phyloP scores from a whole-genome alignment of 2,797 vertebrate species.

The Poliocrania exsul region DNA sequence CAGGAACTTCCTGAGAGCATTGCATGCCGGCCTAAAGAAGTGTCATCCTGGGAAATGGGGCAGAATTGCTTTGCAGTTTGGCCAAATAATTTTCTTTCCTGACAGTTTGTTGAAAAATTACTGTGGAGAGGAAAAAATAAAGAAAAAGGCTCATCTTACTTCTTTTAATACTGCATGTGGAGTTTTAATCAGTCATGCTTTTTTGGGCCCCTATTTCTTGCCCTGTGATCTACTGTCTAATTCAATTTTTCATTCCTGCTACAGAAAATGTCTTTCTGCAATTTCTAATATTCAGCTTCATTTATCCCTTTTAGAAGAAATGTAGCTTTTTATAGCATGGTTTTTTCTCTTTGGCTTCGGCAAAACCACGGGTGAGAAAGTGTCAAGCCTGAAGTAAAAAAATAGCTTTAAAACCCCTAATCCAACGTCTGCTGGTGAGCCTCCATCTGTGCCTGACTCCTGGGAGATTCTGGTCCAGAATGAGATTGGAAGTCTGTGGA shows the following conservation, averaged over 20 bases:
- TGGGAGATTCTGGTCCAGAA: not conserved
- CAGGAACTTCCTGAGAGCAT: not conserved
- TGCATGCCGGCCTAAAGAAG: not conserved
- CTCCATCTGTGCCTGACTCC: not conserved
- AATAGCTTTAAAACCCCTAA: not conserved
- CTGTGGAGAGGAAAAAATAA: not conserved
- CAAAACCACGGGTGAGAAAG: not conserved
- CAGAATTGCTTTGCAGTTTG: not conserved
- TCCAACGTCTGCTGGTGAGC: not conserved
- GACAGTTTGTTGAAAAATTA: not conserved
- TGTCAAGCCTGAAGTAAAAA: not conserved
- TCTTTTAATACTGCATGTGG: not conserved
- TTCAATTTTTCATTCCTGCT: constrained; percentile 3
- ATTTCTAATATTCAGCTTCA: not conserved
- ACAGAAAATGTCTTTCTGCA: not conserved
- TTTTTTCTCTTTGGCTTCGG: not conserved
- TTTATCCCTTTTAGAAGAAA: constrained; percentile 10
- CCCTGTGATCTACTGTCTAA: not conserved
- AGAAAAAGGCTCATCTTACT: not conserved
- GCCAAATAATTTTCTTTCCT: not conserved
- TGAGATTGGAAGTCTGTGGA: not conserved
- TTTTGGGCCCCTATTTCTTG: not conserved
- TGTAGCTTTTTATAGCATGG: not conserved
- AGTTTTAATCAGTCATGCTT: constrained; percentile 20
- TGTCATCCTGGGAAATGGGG: not conserved